A percentile compares a stretch with the other conserved stretches of the same genome.
Conservation (phyloP, 2,797 vertebrate genomes). For the Sebastolobus altivelis region DNA sequence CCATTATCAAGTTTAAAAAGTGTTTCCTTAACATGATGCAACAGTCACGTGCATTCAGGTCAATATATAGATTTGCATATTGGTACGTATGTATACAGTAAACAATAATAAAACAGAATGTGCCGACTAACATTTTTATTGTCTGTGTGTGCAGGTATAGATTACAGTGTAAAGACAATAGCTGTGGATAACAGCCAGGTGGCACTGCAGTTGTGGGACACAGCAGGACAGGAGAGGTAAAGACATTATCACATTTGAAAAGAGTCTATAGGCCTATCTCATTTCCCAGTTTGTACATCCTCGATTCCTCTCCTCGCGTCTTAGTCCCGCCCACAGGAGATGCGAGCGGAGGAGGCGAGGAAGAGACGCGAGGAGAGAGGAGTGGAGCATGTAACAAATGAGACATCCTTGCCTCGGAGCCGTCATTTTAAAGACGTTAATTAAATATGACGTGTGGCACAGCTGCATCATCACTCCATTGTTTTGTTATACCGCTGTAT, state of each 20-base stretch:
- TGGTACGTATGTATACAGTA: neutral
- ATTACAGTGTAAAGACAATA: constrained; percentile 94
- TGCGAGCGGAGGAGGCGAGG: neutral
- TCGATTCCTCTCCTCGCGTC: neutral
- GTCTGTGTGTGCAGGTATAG: constrained; percentile 86
- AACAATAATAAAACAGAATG: neutral
- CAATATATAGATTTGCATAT: neutral
- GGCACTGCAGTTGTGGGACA: constrained; percentile 96
- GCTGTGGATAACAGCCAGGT: constrained; percentile 88
- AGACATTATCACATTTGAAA: neutral
- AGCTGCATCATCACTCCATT: neutral
- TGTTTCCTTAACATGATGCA: neutral
- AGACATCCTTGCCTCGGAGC: neutral
- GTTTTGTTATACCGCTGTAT: neutral
- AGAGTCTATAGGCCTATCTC: neutral
- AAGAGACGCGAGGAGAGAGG: neutral
- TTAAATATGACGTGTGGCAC: neutral
- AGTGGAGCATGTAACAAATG: neutral
- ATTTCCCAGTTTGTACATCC: neutral
- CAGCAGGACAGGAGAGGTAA: constrained; percentile 94
- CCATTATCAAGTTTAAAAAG: neutral
- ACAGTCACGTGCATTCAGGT: neutral
- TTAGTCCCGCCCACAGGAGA: neutral
- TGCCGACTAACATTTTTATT: neutral
- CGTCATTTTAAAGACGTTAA: neutral